phyloP scores from a whole-genome alignment of 2,113 vertebrate genomes.

The Cercocebus atys region DNA sequence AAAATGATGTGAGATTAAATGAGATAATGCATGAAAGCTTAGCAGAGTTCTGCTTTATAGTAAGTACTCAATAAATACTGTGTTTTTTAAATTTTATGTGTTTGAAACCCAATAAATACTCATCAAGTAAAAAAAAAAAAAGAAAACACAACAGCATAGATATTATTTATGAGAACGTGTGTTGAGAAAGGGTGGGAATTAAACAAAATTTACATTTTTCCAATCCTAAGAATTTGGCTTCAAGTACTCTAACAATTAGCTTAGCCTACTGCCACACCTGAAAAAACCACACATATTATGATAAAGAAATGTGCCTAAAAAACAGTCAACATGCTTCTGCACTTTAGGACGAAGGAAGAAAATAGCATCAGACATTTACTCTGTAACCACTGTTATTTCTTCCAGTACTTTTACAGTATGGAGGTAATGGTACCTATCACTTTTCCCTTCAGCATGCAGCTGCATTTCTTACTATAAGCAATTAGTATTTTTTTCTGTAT shows the following conservation, averaged over 20 bases:
- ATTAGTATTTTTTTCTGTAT: background rate
- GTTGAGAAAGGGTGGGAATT: background rate
- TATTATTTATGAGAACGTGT: slow-evolving; percentile 13
- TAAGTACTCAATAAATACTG: too few species aligned
- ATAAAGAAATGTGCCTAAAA: background rate
- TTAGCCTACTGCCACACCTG: background rate
- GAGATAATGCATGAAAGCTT: too few species aligned
- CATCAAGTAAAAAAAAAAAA: too few species aligned
- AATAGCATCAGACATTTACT: background rate
- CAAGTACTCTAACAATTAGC: background rate
- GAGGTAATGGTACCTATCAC: background rate
- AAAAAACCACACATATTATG: background rate
- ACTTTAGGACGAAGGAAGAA: background rate
- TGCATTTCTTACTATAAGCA: background rate
- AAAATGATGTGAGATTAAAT: too few species aligned
- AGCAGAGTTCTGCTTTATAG: too few species aligned
- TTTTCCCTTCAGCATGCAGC: background rate
- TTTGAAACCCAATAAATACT: too few species aligned
- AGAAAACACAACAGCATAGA: background rate
- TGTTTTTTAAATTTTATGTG: too few species aligned
- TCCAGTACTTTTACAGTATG: background rate
- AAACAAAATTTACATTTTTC: background rate
- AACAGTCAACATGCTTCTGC: background rate
- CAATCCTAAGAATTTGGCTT: background rate
- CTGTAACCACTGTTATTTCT: background rate